phyloP scores from a whole-genome alignment of 2,888 invertebrate species.

The Mesopsocus fuscifrons region DNA sequence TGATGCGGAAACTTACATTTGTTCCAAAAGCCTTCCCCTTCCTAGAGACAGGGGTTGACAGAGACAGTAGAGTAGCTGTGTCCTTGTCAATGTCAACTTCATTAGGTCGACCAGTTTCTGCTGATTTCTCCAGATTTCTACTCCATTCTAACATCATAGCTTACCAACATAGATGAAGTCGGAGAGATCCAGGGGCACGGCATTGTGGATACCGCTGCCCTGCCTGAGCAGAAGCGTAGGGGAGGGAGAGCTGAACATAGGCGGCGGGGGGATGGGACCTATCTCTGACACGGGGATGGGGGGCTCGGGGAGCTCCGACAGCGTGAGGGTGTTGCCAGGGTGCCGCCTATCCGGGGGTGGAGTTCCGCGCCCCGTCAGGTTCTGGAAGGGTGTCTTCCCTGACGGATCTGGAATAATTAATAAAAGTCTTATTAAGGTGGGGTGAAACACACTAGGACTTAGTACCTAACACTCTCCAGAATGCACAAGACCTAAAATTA shows the following conservation, averaged over 20 bases:
- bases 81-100: no score
- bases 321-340: conserved; percentile 32
- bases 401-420: conserved; percentile 16
- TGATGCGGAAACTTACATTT: no score
- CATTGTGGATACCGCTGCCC: conserved; percentile 18
- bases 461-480: no score
- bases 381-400: conserved; percentile 14
- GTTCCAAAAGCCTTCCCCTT: no score
- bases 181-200: conserved; percentile 23
- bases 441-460: conserved; percentile 11
- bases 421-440: conserved; percentile 16
- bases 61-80: no score
- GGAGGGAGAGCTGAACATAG: conserved; percentile 69
- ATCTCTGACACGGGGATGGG: conserved; percentile 84
- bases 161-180: conserved; percentile 49
- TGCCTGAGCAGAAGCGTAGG: conserved; percentile 16
- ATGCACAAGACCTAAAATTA: no score
- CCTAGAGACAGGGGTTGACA: no score
- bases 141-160: no score
- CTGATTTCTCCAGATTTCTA: no score
- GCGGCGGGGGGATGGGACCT: conserved; percentile 84
- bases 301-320: conserved; percentile 78
- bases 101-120: no score
- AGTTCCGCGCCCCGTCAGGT: conserved; percentile 3
- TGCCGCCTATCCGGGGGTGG: conserved; percentile 6